A percentile compares a stretch with the other conserved stretches of the same genome.
Conservation (phyloP, 2,797 vertebrate species). For the Fringilla coelebs region DNA sequence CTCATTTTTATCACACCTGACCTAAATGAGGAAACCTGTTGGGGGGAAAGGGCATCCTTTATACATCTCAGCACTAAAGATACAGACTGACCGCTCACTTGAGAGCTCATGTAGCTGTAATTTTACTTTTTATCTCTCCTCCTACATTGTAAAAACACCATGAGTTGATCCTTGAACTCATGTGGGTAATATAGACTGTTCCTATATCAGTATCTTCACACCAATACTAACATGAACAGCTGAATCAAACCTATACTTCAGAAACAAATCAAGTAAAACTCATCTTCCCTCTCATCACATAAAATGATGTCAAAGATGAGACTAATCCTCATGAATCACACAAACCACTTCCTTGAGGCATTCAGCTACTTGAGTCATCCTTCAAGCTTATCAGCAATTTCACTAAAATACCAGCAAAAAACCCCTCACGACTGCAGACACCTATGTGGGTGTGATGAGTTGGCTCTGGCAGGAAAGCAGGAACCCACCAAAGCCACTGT, state of each 20-base stretch:
- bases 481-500: background rate
- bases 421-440: background rate
- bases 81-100: background rate
- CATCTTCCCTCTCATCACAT: background rate
- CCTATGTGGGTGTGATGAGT: accelerated
- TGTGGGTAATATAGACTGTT: background rate
- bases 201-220: background rate
- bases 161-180: background rate
- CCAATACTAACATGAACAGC: background rate
- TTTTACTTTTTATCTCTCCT: background rate
- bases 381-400: background rate
- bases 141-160: background rate
- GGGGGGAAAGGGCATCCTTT: background rate
- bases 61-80: background rate
- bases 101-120: background rate
- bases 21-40: background rate
- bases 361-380: background rate
- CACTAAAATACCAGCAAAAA: background rate
- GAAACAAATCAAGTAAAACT: background rate
- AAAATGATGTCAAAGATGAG: background rate
- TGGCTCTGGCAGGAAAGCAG: background rate
- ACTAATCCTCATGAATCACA: background rate
- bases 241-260: background rate
- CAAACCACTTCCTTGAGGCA: background rate
- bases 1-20: background rate